phyloP scores from a whole-genome alignment of 1,140 invertebrate genomes.

The Vollenhovia emeryi region DNA sequence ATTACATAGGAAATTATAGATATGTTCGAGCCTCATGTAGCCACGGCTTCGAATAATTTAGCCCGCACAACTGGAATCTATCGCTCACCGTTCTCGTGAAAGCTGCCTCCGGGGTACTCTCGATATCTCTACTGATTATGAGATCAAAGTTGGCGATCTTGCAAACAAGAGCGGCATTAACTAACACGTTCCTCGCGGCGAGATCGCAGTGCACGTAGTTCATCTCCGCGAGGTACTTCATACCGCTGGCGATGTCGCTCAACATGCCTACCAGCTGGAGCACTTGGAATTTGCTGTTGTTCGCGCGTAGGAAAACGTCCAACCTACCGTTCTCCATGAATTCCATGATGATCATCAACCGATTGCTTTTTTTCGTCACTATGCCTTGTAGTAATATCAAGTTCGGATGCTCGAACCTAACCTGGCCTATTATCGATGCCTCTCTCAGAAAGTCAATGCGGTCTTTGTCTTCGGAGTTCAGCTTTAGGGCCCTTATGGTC shows the following conservation, averaged over 20 bases:
- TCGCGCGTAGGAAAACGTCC: conserved; percentile 98
- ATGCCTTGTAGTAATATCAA: conserved; percentile 99
- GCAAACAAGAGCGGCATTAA: conserved; percentile 99
- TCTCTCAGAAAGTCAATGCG: conserved; percentile 98
- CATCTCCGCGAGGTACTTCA: conserved; percentile 99
- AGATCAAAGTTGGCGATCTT: conserved; percentile 99
- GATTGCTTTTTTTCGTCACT: conserved; percentile 99
- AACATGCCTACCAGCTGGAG: conserved; percentile 98
- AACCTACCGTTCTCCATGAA: conserved; percentile 99
- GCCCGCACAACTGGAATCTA: neutral
- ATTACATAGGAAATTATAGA: neutral
- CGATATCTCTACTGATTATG: conserved; percentile 98
- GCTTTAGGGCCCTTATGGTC: conserved; percentile 98
- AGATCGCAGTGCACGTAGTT: conserved; percentile 99
- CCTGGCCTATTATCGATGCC: conserved; percentile 99
- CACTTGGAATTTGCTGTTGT: conserved; percentile 99
- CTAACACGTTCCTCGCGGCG: conserved; percentile 98
- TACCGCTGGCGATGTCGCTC: conserved; percentile 98
- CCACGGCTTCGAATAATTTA: neutral
- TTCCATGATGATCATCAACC: conserved; percentile 99
- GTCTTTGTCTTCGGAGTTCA: conserved; percentile 97
- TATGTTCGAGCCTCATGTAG: neutral
- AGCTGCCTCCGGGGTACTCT: conserved; percentile 98
- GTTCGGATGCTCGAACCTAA: conserved; percentile 99
- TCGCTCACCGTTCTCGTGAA: conserved; percentile 96